Base-by-base conservation (phyloP, 2,797 vertebrate genomes). In the Balearica regulorum region DNA sequence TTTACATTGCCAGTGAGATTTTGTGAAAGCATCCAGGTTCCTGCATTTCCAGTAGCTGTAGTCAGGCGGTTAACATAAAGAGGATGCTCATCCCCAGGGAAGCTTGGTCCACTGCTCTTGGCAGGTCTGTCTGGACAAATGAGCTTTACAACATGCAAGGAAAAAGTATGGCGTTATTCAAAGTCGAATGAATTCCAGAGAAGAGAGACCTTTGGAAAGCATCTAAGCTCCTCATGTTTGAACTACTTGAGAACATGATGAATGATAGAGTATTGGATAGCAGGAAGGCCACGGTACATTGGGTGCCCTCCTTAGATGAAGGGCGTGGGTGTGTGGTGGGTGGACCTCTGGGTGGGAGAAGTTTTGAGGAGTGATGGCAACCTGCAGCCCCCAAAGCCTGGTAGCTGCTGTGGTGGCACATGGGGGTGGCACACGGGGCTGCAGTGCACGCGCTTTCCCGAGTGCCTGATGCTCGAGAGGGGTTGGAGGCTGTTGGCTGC, bases 281-380 rank as follows among this genome's bases (percentile, higher is more conserved):
- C 43, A 46, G 71, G 48, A 68, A 62, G 43, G 31, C 49, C 29
- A 5, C 0, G 0, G 44, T 15, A 58, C 9, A 1, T 7, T 39
- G 43, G 17, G n/a, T 57, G 28, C 37, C 46, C 66, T 31, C 49
- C 25, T 82, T 41, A n/a, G 31, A 11, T 17, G 46, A 39, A 62
- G 43, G n/a, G 24, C 19, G 49, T 10, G 26, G 20, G 25, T 33
- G 19, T 0, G 0, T 51, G 41, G 43, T 43, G 43, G 10, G 10
- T 60, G 71, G 20, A 15, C 10, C 26, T 64, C 35, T 29, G 21
- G 4, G 26, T 35, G 39, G 41, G 35, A 60, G 44, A 75, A 43
- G 5, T 18, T 49, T 57, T 48, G 55, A 28, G 39, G 20, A 25
- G 22, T 22, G 62, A 4, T 68, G 61, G 21, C 6, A 28, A 31